Evolutionary conservation across 2,113 vertebrate genomes (phyloP).

Genomic region (Speoplatyrhinus poulsoni): DNA sequence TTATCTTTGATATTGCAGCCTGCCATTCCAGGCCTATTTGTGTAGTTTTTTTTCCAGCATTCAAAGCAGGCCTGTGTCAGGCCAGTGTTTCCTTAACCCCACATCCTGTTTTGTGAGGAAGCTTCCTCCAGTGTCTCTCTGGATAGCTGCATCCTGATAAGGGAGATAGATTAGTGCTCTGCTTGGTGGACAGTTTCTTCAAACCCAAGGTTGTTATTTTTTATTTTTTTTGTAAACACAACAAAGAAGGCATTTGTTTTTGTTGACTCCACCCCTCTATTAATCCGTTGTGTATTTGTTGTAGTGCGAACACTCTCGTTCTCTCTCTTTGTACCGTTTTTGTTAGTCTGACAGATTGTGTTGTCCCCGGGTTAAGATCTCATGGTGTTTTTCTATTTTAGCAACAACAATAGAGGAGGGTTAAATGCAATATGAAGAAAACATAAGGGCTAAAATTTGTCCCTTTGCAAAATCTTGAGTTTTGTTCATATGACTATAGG

Average conservation of each 20-base stretch:
- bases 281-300: not conserved
- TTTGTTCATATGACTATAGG: no score
- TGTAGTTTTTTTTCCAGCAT: constrained; percentile 40
- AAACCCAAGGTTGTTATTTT: not conserved
- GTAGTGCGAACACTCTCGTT: no score
- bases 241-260: no score
- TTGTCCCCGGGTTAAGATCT: no score
- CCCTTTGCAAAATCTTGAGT: no score
- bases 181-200: constrained; percentile 54
- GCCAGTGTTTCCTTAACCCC: constrained; percentile 56
- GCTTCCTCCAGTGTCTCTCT: constrained; percentile 68
- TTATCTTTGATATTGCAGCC: constrained; percentile 7
- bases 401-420: no score
- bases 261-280: not conserved
- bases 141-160: constrained; percentile 71
- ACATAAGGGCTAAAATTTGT: no score
- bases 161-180: constrained; percentile 48
- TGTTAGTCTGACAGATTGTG: no score
- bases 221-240: constrained; percentile 5
- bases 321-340: not conserved
- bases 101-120: constrained; percentile 73
- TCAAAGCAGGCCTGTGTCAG: constrained; percentile 46
- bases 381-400: no score
- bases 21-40: constrained; percentile 1
- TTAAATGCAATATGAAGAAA: no score